These are phyloP conservation scores for Rachycentron canadum DNA, from an alignment of 2,797 vertebrate species.

Conservation along the genomic window DNA sequence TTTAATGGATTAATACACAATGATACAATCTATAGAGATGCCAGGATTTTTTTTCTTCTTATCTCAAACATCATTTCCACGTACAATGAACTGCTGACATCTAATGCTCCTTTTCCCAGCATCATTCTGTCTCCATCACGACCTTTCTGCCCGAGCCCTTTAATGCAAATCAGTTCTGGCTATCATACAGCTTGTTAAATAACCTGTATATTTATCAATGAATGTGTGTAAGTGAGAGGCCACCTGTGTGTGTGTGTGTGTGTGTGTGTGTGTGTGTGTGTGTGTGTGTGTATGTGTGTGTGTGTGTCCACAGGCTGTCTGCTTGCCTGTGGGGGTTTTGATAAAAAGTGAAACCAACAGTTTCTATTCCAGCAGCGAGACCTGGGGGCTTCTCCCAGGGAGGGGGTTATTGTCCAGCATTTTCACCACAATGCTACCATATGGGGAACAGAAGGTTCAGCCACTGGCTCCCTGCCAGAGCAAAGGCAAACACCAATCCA, in stretches of 20 bases:
- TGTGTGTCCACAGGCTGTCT: conserved; percentile 76
- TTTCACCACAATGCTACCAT: conserved; percentile 93
- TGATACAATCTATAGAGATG: conserved; percentile 27
- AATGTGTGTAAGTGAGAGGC: conserved; percentile 3
- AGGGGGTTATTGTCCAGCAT: conserved; percentile 88
- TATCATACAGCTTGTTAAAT: conserved; percentile 32
- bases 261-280: conserved; percentile 61
- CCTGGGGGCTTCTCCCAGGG: conserved; percentile 81
- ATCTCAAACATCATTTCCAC: neutral
- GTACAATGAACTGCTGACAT: conserved; percentile 22
- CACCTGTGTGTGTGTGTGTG: neutral
- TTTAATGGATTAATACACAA: conserved; percentile 66
- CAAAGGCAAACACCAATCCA: conserved; percentile 86
- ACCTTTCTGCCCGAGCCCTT: neutral
- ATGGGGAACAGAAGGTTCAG: conserved; percentile 94
- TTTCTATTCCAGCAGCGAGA: conserved; percentile 87
- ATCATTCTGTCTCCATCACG: conserved; percentile 11
- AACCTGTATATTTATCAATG: conserved; percentile 42
- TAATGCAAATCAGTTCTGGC: conserved; percentile 22
- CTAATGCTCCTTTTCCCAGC: neutral
- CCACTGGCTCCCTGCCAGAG: conserved; percentile 86
- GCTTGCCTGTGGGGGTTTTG: conserved; percentile 77
- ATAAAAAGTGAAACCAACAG: conserved; percentile 88
- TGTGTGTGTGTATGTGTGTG: neutral
- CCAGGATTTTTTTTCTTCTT: neutral